phyloP scores from a whole-genome alignment of 1,140 invertebrate species.

The Psilanteris sp. region DNA sequence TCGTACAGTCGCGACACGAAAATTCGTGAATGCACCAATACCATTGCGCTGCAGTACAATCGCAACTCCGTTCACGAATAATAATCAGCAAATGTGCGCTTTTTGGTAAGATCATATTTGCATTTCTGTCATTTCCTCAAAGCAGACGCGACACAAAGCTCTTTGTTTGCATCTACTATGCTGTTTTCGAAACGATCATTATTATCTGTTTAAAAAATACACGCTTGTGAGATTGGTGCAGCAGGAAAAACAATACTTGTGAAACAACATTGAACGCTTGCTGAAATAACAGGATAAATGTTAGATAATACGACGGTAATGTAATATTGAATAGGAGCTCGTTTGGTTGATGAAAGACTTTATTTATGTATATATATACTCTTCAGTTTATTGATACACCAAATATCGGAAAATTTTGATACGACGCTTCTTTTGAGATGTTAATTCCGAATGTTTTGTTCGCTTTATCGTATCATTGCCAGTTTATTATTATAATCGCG shows the following conservation, averaged over 20 bases:
- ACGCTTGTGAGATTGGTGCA: conserved; percentile 15
- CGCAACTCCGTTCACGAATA: not conserved
- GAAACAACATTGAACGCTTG: conserved; percentile 27
- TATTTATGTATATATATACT: conserved; percentile 20
- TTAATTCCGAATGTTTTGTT: conserved; percentile 2
- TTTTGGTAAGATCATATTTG: conserved; percentile 22
- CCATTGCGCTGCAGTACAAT: conserved; percentile 1
- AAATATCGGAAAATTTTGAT: conserved; percentile 27
- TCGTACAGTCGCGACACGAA: no score
- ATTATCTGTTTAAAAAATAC: conserved; percentile 22
- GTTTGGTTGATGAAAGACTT: not conserved
- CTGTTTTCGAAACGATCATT: conserved; percentile 29
- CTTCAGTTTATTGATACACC: not conserved
- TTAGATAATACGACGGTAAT: conserved; percentile 39
- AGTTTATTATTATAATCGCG: no score
- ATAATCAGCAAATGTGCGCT: no score
- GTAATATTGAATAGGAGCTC: conserved; percentile 7
- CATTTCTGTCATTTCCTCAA: conserved; percentile 17
- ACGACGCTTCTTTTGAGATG: conserved; percentile 4
- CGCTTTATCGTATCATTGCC: not conserved
- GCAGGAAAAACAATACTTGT: conserved; percentile 29
- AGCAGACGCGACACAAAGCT: conserved; percentile 14
- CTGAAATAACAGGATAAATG: conserved; percentile 33
- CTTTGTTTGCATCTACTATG: conserved; percentile 37
- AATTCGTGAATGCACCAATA: no score